Percentiles rank a stretch among this genome's conserved stretches.
Evolutionary conservation across 2,797 vertebrate genomes (phyloP).

Genomic region (Aphelocoma californica): DNA sequence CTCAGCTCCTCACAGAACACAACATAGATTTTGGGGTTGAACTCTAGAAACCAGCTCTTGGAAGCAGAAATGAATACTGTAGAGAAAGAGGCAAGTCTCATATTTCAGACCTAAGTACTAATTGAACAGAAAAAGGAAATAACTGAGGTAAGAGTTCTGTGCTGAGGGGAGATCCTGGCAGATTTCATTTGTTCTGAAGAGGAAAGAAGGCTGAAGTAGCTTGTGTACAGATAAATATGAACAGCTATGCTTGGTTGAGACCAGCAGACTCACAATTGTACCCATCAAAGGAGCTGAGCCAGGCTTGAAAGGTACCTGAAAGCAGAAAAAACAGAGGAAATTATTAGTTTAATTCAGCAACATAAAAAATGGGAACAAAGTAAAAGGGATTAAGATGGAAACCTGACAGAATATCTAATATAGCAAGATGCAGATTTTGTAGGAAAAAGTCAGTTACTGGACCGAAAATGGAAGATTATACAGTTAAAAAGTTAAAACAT

Average conservation of each 20-base stretch:
- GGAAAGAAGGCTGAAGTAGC: background rate
- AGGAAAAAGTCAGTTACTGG: background rate
- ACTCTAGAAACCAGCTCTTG: background rate
- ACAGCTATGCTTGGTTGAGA: background rate
- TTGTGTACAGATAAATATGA: background rate
- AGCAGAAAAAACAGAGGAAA: background rate
- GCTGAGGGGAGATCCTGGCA: background rate
- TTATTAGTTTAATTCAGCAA: background rate
- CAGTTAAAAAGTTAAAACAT: background rate
- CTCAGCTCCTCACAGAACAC: background rate
- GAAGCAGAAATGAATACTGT: background rate
- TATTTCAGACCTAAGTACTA: background rate
- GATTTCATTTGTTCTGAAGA: background rate
- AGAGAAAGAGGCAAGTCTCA: background rate
- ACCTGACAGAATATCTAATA: background rate
- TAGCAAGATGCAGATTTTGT: background rate
- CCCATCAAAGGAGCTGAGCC: background rate
- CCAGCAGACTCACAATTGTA: background rate
- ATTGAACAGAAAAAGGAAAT: background rate
- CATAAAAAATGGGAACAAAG: background rate
- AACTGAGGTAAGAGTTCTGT: background rate
- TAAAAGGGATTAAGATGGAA: background rate
- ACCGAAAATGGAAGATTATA: background rate
- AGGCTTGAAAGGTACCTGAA: background rate
- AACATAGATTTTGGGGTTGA: background rate